Conservation (phyloP, 2,113 vertebrate species). For the Nycticebus coucang region DNA sequence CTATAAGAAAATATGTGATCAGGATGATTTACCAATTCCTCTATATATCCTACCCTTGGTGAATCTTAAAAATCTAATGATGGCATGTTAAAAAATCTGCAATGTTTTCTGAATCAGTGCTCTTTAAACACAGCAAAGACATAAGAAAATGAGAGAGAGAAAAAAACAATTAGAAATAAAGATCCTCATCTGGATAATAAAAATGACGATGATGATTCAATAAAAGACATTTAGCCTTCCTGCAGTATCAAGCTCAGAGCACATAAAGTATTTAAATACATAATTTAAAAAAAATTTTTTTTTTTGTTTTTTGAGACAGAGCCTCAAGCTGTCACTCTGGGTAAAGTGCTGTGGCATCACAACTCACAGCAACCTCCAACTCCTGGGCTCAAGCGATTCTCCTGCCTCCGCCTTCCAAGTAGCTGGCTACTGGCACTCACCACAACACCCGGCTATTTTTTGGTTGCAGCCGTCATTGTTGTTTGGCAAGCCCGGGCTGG, state of each 20-base stretch:
- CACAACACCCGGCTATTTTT: too few species aligned
- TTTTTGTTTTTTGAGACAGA: too few species aligned
- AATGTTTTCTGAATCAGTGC: background rate
- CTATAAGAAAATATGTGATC: background rate
- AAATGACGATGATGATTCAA: fast-evolving
- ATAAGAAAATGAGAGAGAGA: constrained; percentile 12
- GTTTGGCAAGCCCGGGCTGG: too few species aligned
- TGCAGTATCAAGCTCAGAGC: background rate
- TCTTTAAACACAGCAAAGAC: background rate
- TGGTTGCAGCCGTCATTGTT: too few species aligned
- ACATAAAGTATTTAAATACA: background rate
- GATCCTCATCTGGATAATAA: background rate
- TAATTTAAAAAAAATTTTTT: background rate
- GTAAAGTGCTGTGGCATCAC: too few species aligned
- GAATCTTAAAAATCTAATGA: constrained; percentile 43
- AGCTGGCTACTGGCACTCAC: too few species aligned
- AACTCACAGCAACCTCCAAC: too few species aligned
- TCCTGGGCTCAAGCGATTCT: too few species aligned
- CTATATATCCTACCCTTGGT: background rate
- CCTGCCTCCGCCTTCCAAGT: too few species aligned
- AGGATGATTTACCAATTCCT: background rate
- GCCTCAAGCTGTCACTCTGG: too few species aligned
- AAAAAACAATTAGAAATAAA: constrained; percentile 8
- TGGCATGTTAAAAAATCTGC: background rate
- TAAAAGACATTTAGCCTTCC: background rate